phyloP scores from a whole-genome alignment of 2,888 invertebrate species.

The Exocentrus adspersus region DNA sequence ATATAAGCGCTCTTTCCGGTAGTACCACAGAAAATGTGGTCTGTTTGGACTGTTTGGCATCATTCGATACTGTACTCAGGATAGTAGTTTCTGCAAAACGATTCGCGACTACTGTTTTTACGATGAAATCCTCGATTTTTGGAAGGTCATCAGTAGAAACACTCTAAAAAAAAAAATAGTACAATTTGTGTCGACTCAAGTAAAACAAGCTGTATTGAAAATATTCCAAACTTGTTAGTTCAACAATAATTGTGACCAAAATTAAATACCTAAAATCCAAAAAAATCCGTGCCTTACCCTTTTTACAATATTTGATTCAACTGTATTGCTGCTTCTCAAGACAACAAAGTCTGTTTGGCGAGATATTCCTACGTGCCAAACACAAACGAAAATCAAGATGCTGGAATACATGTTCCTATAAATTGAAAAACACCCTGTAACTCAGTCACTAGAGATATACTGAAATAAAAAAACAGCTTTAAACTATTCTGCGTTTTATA shows the following conservation, averaged over 20 bases:
- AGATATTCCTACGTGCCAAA: not conserved
- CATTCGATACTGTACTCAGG: slow-evolving; percentile 72
- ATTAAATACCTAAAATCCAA: too few species aligned
- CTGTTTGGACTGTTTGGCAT: slow-evolving; percentile 69
- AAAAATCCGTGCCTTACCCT: not conserved
- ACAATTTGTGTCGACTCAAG: too few species aligned
- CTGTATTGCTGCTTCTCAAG: not conserved
- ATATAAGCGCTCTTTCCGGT: slow-evolving; percentile 77
- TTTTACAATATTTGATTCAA: not conserved
- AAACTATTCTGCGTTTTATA: too few species aligned
- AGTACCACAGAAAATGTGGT: slow-evolving; percentile 73
- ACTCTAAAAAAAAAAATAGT: not conserved
- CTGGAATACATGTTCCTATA: not conserved
- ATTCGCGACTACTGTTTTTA: slow-evolving; percentile 70
- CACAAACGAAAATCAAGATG: not conserved
- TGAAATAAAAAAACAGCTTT: too few species aligned
- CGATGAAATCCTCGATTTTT: slow-evolving; percentile 70
- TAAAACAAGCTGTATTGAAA: too few species aligned
- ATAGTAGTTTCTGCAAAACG: slow-evolving; percentile 75
- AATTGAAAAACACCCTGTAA: too few species aligned
- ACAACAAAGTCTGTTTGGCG: not conserved
- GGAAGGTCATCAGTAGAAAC: slow-evolving; percentile 41
- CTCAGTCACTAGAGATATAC: too few species aligned
- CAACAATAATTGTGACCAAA: too few species aligned
- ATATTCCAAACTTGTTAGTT: too few species aligned